These are phyloP conservation scores for Cotesia chilonis DNA, from an alignment of 1,140 invertebrate species.

Conservation along the genomic window DNA sequence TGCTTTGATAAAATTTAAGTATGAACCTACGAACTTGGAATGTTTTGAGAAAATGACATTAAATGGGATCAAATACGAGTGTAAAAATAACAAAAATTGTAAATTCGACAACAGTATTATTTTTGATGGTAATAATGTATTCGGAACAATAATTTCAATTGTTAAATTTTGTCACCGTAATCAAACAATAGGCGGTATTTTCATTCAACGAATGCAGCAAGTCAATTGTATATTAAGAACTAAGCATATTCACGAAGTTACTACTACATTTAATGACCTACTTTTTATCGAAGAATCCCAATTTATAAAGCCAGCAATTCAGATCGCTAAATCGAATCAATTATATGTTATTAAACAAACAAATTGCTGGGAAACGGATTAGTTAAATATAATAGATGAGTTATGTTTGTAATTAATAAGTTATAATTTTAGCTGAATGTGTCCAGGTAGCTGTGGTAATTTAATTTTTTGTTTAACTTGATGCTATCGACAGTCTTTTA, in stretches of 20 bases:
- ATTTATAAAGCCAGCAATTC: conserved; percentile 10
- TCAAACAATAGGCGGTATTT: conserved; percentile 5
- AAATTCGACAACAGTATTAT: background rate
- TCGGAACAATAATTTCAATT: conserved; percentile 16
- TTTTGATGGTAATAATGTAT: background rate
- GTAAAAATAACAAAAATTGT: background rate
- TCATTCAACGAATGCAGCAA: background rate
- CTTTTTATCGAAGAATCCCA: background rate
- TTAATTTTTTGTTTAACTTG: too few species aligned
- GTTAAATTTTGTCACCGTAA: conserved; percentile 14
- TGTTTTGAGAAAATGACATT: too few species aligned
- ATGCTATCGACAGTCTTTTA: too few species aligned
- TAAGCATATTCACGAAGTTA: background rate
- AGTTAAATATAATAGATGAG: background rate
- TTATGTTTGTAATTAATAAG: too few species aligned
- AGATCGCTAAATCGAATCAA: background rate
- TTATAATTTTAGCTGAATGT: too few species aligned
- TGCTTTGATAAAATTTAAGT: background rate
- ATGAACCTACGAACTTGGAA: too few species aligned
- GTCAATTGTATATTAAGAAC: background rate
- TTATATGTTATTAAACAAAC: conserved; percentile 17
- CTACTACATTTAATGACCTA: conserved; percentile 8
- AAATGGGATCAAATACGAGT: too few species aligned
- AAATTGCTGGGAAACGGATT: conserved; percentile 25
- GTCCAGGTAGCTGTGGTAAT: too few species aligned